phyloP scores from a whole-genome alignment of 1,140 invertebrate genomes.

The Dendroctonus ponderosae region DNA sequence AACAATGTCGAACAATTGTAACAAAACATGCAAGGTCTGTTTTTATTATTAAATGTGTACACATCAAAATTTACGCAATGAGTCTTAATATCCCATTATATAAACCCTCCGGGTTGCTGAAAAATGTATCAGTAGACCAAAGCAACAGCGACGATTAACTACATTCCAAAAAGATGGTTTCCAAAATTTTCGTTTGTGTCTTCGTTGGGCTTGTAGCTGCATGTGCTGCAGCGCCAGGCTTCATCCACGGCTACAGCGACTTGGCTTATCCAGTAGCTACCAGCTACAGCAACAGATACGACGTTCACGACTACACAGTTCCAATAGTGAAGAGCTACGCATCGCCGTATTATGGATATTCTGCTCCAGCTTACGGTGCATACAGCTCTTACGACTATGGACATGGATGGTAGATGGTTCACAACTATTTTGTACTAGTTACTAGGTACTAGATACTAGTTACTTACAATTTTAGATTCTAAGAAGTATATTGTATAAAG shows the following conservation, averaged over 20 bases:
- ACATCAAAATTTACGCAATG: constrained; percentile 5
- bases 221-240: constrained; percentile 1
- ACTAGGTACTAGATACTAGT: too few relatives aligned
- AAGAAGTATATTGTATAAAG: too few relatives aligned
- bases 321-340: constrained; percentile 21
- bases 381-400: constrained; percentile 14
- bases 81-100: background rate
- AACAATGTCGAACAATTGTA: background rate
- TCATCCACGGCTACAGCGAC: constrained; percentile 1
- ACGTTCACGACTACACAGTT: constrained; percentile 12
- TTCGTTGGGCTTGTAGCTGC: background rate
- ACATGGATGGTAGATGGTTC: constrained; percentile 26
- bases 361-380: constrained; percentile 2
- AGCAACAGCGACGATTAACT: too few relatives aligned
- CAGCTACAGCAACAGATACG: constrained; percentile 26
- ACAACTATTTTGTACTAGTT: too few relatives aligned
- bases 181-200: too few relatives aligned
- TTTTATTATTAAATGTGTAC: background rate
- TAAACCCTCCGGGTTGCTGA: background rate
- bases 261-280: constrained; percentile 14
- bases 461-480: too few relatives aligned
- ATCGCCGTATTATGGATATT: constrained; percentile 15
- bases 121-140: too few relatives aligned
- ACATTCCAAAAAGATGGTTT: too few relatives aligned
- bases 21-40: constrained; percentile 2